Evolutionary conservation across 1,140 invertebrate species (phyloP).

Genomic region (Cephus cinctus): DNA sequence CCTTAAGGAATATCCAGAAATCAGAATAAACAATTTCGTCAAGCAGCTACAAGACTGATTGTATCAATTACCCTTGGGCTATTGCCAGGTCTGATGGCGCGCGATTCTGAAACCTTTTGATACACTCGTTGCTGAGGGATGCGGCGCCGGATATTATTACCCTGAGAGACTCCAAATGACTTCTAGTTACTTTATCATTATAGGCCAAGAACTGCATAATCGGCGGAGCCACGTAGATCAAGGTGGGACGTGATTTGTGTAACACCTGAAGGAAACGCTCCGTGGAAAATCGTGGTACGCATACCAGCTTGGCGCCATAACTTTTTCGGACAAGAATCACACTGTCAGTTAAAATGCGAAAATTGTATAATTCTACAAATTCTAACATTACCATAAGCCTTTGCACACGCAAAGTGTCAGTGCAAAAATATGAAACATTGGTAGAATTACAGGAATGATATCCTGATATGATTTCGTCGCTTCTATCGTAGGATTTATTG

Average conservation of each 20-base stretch:
- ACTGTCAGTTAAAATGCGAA: background rate
- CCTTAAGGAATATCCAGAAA: conserved; percentile 21
- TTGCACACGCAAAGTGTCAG: conserved; percentile 56
- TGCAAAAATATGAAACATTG: conserved; percentile 82
- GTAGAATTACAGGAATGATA: conserved; percentile 64
- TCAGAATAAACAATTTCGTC: too few species aligned
- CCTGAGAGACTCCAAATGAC: conserved; percentile 58
- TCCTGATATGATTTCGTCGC: conserved; percentile 58
- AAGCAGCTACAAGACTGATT: conserved; percentile 4
- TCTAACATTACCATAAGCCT: conserved; percentile 23
- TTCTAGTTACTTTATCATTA: conserved; percentile 60
- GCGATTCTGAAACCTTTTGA: conserved; percentile 58
- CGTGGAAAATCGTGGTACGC: conserved; percentile 69
- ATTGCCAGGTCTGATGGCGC: conserved; percentile 30
- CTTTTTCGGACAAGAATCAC: conserved; percentile 9
- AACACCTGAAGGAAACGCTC: conserved; percentile 59
- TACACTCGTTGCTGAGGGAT: conserved; percentile 63
- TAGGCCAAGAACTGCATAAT: conserved; percentile 68
- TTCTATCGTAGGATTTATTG: background rate
- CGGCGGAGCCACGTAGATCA: conserved; percentile 65
- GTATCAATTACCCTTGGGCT: conserved; percentile 49
- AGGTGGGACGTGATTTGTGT: conserved; percentile 56
- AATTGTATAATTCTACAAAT: background rate
- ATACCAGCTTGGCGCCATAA: conserved; percentile 66
- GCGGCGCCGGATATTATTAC: conserved; percentile 69